Evolutionary conservation across 2,888 invertebrate species (phyloP), one percentile per base, ranked within the genome.

Genomic region (Aphrophora alni): DNA sequence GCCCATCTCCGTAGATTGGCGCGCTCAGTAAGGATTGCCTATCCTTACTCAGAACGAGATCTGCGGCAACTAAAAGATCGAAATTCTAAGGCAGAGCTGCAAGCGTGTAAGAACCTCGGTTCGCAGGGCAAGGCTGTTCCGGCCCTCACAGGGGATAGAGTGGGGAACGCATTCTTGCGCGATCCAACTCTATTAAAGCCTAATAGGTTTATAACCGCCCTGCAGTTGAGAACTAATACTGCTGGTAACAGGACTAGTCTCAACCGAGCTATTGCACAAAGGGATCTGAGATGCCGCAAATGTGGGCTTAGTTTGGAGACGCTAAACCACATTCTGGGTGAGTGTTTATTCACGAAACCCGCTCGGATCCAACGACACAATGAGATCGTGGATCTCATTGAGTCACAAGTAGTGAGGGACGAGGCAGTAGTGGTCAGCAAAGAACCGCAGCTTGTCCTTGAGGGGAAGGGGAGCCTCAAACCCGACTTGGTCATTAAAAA

Each of bases 191-290:
- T n/a, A n/a, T n/a, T n/a, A n/a, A 86, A 86, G 82, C 85, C 86
- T 80, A 72, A 84, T 71, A 72, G 85, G 25, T 83, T 84, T n/a
- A 84, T 85, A 3, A 86, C 86, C 10, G 86, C 86, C 80, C 85
- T 86, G 75, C 33, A 83, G 74, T 84, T 87, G 85, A 83, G 87
- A 75, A 84, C 86, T n/a, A n/a, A n/a, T n/a, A n/a, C n/a, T n/a
- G n/a, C n/a, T n/a, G n/a, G n/a, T n/a, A n/a, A n/a, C n/a, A 33
- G 10, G 33, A 33, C 33, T 10, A 33, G 5, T 4, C 33, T 33
- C 24, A 3, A 71, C 25, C 28, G 70, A 12, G 14, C 26, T 24
- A 25, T 21, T 51, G 71, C 25, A 12, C 72, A 77, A 68, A 14
- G 0, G 38, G 69, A 70, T 14, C n/a, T 81, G 24, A 28, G 25